Percentiles rank a stretch among this genome's conserved stretches.
phyloP scores from a whole-genome alignment of 2,888 invertebrate species.

The Protodeltote pygarga region DNA sequence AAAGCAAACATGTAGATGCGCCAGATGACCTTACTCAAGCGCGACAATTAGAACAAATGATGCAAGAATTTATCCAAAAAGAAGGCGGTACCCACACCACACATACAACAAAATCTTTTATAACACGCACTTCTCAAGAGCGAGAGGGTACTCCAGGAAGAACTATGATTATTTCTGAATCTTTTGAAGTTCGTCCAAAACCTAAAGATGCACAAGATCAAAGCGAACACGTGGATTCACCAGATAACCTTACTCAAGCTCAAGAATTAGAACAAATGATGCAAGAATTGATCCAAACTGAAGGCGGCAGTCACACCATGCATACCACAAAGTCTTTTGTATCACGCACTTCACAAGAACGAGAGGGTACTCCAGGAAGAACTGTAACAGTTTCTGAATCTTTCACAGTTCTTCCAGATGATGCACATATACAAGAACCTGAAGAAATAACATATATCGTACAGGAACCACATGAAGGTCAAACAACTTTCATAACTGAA shows the following conservation, averaged over 20 bases:
- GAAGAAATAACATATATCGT: slow-evolving; percentile 54
- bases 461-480: slow-evolving; percentile 63
- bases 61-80: slow-evolving; percentile 65
- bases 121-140: slow-evolving; percentile 41
- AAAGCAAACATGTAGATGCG: slow-evolving; percentile 25
- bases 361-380: too few species aligned
- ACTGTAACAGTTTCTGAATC: slow-evolving; percentile 50
- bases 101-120: slow-evolving; percentile 35
- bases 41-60: slow-evolving; percentile 53
- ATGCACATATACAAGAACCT: slow-evolving; percentile 28
- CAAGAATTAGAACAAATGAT: slow-evolving; percentile 56
- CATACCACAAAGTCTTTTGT: slow-evolving; percentile 39
- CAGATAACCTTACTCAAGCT: slow-evolving; percentile 42
- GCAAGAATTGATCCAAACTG: slow-evolving; percentile 66
- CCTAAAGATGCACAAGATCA: slow-evolving; percentile 34
- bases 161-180: slow-evolving; percentile 53
- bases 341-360: too few species aligned
- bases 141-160: slow-evolving; percentile 54
- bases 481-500: slow-evolving; percentile 47
- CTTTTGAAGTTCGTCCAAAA: slow-evolving; percentile 49
- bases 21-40: slow-evolving; percentile 42
- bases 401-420: slow-evolving; percentile 43
- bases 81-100: slow-evolving; percentile 51
- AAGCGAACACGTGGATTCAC: slow-evolving; percentile 22
- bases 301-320: slow-evolving; percentile 44